These are phyloP conservation scores for Maconellicoccus hirsutus DNA, from an alignment of 1,140 invertebrate species.

Conservation along the genomic window DNA sequence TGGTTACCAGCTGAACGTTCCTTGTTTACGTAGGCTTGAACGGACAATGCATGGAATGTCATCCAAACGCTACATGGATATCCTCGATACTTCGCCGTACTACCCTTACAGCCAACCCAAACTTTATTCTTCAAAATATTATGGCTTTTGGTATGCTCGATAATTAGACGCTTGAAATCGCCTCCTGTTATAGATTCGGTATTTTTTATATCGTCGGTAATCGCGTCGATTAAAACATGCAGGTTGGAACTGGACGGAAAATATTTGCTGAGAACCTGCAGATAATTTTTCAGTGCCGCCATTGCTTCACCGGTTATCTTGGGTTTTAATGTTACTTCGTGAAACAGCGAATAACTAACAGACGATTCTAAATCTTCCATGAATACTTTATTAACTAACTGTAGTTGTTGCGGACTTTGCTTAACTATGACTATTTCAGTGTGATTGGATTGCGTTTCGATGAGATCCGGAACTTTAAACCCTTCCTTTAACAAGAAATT, in stretches of 20 bases:
- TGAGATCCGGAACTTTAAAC: neutral
- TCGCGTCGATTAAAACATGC: conserved; percentile 46
- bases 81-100: conserved; percentile 57
- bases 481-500: neutral
- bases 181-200: conserved; percentile 42
- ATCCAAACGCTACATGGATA: conserved; percentile 94
- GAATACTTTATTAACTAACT: conserved; percentile 47
- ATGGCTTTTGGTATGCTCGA: conserved; percentile 38
- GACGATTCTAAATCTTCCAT: conserved; percentile 78
- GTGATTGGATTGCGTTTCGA: neutral
- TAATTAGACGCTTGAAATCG: conserved; percentile 43
- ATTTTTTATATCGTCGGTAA: conserved; percentile 38
- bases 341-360: conserved; percentile 59
- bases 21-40: conserved; percentile 50
- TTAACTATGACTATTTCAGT: neutral
- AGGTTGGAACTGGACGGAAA: conserved; percentile 59
- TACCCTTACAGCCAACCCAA: conserved; percentile 78
- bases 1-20: conserved; percentile 35
- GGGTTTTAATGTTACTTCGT: conserved; percentile 63
- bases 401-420: neutral
- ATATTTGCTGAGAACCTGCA: conserved; percentile 53
- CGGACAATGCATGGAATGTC: conserved; percentile 85
- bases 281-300: conserved; percentile 55
- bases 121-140: conserved; percentile 41
- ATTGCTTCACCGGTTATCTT: conserved; percentile 55